Evolutionary conservation across 2,888 invertebrate genomes (phyloP).

Genomic region (Stenurella melanura): DNA sequence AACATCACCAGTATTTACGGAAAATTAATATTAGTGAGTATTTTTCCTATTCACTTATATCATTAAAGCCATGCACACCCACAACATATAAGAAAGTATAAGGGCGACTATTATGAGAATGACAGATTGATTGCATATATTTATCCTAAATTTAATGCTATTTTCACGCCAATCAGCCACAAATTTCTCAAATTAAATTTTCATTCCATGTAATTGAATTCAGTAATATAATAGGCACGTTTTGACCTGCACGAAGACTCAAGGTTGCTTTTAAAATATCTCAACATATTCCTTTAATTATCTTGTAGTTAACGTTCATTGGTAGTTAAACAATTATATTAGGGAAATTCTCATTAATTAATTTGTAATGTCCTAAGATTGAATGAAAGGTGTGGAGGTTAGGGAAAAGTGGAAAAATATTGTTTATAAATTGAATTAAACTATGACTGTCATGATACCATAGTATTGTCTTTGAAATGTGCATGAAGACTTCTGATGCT

Average conservation of each 20-base stretch:
- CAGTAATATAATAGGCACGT: conserved; percentile 52
- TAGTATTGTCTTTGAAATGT: too few relatives aligned
- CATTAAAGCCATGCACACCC: too few relatives aligned
- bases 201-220: conserved; percentile 49
- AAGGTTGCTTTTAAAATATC: conserved; percentile 27
- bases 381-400: background rate
- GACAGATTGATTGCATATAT: conserved; percentile 4
- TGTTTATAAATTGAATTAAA: too few relatives aligned
- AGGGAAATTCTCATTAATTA: conserved; percentile 14
- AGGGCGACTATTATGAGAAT: background rate
- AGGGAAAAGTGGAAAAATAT: too few relatives aligned
- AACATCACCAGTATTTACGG: too few relatives aligned
- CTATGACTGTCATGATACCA: too few relatives aligned
- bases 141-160: background rate
- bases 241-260: conserved; percentile 53
- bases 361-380: background rate
- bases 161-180: conserved; percentile 46
- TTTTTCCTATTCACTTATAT: too few relatives aligned
- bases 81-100: too few relatives aligned
- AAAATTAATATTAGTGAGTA: too few relatives aligned
- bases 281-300: conserved; percentile 31
- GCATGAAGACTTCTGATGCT: too few relatives aligned
- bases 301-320: conserved; percentile 36
- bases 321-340: conserved; percentile 31
- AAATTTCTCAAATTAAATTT: conserved; percentile 51